phyloP scores from a whole-genome alignment of 2,113 vertebrate species.

The Hiodon tergisus region DNA sequence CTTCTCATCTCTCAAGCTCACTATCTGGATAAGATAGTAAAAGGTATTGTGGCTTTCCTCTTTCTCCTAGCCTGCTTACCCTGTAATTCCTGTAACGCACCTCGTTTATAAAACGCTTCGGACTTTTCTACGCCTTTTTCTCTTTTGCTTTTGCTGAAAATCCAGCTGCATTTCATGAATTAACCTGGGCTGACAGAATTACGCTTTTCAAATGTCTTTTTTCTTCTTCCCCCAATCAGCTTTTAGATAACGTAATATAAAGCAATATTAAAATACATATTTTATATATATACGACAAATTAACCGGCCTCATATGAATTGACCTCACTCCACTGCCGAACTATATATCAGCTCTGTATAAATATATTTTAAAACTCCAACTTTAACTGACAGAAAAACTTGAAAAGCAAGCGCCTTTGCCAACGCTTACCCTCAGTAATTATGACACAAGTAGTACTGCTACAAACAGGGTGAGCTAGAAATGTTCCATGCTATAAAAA shows the following conservation, averaged over 20 bases:
- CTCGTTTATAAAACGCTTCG: background rate
- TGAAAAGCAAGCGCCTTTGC: background rate
- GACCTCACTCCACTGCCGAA: background rate
- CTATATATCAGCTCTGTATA: conserved; percentile 7
- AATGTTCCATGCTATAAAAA: background rate
- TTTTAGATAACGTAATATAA: background rate
- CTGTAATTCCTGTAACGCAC: conserved; percentile 3
- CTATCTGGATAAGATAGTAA: conserved; percentile 91
- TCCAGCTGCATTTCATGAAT: conserved; percentile 11
- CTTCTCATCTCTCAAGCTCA: conserved; percentile 76
- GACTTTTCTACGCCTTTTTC: background rate
- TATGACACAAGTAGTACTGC: background rate
- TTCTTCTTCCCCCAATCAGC: background rate
- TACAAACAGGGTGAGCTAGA: background rate
- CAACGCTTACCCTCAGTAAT: background rate
- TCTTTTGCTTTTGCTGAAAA: conserved; percentile 12
- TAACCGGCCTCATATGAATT: background rate
- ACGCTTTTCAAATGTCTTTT: background rate
- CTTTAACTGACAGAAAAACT: background rate
- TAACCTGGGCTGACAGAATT: conserved; percentile 14
- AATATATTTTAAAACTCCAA: background rate
- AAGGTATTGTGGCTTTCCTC: conserved; percentile 81
- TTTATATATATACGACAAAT: conserved; percentile 5
- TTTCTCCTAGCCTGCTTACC: conserved; percentile 50
- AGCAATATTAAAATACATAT: background rate